Evolutionary conservation across 2,113 vertebrate genomes (phyloP).

Genomic region (Puntigrus tetrazona): DNA sequence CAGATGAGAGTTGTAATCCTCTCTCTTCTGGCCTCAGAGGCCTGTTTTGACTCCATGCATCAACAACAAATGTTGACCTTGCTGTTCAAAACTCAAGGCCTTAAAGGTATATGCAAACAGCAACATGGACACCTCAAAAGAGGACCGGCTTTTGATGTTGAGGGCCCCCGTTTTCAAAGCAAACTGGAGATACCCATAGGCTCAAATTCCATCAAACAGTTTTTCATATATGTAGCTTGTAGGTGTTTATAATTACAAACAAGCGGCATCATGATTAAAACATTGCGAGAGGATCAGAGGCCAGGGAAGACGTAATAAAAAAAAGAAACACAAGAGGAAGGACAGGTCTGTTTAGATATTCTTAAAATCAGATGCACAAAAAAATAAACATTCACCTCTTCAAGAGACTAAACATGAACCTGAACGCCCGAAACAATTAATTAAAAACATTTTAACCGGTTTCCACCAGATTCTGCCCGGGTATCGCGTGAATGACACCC

Average conservation of each 20-base stretch:
- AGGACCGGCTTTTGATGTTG: conserved; percentile 73
- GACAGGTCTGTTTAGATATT: conserved; percentile 47
- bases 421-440: conserved; percentile 15
- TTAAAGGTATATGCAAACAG: conserved; percentile 77
- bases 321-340: conserved; percentile 45
- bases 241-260: conserved; percentile 81
- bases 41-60: conserved; percentile 67
- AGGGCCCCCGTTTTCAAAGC: conserved; percentile 72
- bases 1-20: conserved; percentile 49
- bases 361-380: conserved; percentile 48
- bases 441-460: conserved; percentile 20
- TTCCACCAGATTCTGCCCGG: not conserved
- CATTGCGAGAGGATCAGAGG: conserved; percentile 66
- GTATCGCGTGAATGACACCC: conserved; percentile 22
- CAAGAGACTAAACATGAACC: conserved; percentile 12
- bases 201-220: conserved; percentile 74
- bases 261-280: conserved; percentile 79
- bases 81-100: conserved; percentile 70
- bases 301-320: conserved; percentile 60
- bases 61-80: conserved; percentile 77
- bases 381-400: conserved; percentile 35
- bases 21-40: conserved; percentile 63
- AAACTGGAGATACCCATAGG: conserved; percentile 76
- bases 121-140: conserved; percentile 67
- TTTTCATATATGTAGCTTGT: conserved; percentile 74